Base-by-base conservation (phyloP, 2,797 vertebrate species). In the Poeciliopsis gracilis region DNA sequence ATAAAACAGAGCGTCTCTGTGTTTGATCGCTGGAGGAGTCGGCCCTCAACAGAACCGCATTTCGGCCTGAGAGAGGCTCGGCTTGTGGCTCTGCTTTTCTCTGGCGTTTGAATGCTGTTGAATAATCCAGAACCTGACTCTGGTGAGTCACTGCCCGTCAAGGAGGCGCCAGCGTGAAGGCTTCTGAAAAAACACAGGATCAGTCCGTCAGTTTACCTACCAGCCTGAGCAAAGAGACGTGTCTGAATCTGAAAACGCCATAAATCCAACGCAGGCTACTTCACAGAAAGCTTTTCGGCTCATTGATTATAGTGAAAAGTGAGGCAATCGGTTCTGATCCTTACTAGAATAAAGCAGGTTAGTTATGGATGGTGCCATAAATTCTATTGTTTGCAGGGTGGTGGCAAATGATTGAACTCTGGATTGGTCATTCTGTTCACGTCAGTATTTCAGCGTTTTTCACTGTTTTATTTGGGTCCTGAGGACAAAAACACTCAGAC, bases 111-210 rank as follows among this genome's bases (percentile, higher is more conserved):
- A 47, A 70, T 4, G 53, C 51, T 23, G 67, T 28, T 41, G 23
- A 46, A 47, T n/a, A 11, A 23, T 28, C 41, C 67, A 46, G 76
- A 23, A 23, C 67, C 20, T 38, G 41, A 25, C 47, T 72, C 77
- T 72, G 53, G 20, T 72, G 38, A 38, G 25, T 77, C 76, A 18
- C 55, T 10, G 76, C 53, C 33, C 47, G 69, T 47, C 69, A 38
- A 59, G 67, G 20, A 59, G 76, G 67, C 41, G 53, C 76, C 76
- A 59, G 9, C 15, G 67, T 33, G 38, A 28, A 7, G 67, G 76
- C n/a, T 33, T 3, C 49, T 6, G 9, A 30, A 41, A 18, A 70
- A 51, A 67, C 46, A 23, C 38, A 57, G 23, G 33, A 69, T 66
- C 47, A 15, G 75, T 15, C 59, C 25, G 15, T 28, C 36, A 43